These are phyloP conservation scores for Drosophila subpulchrella DNA, from an alignment of 1,140 invertebrate species.

Conservation along the genomic window DNA sequence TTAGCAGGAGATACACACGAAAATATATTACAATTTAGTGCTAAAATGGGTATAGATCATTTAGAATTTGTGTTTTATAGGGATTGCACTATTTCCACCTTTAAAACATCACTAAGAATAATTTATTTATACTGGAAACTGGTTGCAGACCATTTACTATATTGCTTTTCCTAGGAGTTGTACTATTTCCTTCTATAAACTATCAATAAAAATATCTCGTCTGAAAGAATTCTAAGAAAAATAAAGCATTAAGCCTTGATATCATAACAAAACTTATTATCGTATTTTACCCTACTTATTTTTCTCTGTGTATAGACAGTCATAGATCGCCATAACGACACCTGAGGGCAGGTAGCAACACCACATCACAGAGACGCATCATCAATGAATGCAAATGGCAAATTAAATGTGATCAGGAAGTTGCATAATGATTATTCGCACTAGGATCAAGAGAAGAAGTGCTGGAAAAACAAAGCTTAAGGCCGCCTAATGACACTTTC, in stretches of 20 bases:
- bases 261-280: too few relatives aligned
- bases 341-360: conserved; percentile 11
- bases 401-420: conserved; percentile 79
- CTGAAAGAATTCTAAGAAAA: too few relatives aligned
- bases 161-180: too few relatives aligned
- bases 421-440: conserved; percentile 68
- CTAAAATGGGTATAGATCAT: neutral
- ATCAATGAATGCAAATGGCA: conserved; percentile 60
- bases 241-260: too few relatives aligned
- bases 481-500: conserved; percentile 58
- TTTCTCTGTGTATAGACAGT: neutral
- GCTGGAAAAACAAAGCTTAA: conserved; percentile 38
- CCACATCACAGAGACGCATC: neutral
- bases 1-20: conserved; percentile 46
- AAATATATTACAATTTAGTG: neutral
- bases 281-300: neutral
- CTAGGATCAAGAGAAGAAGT: conserved; percentile 28
- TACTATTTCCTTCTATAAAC: too few relatives aligned
- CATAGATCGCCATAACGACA: neutral
- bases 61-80: too few relatives aligned
- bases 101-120: too few relatives aligned
- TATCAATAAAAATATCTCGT: too few relatives aligned
- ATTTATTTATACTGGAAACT: too few relatives aligned
- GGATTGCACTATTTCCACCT: too few relatives aligned
- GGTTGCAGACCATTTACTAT: too few relatives aligned